phyloP scores from a whole-genome alignment of 2,113 vertebrate species.

The Cariama cristata region DNA sequence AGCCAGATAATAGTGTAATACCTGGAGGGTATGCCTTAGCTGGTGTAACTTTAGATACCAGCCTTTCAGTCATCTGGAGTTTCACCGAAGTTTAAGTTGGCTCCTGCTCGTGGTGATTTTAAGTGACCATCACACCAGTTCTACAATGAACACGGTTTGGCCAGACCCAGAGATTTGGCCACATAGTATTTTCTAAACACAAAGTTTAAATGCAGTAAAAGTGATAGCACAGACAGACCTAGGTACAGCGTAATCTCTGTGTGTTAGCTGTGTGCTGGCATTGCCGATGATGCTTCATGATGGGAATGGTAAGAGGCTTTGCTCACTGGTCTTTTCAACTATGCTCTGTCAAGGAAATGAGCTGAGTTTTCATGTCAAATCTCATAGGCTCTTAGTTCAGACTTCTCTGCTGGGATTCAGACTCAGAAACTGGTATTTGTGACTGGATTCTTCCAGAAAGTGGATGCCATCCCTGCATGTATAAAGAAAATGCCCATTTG shows the following conservation, averaged over 20 bases:
- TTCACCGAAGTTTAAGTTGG: neutral
- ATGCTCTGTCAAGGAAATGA: neutral
- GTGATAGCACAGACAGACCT: too few species aligned
- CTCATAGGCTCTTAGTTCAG: neutral
- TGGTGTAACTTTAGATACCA: neutral
- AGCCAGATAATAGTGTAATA: neutral
- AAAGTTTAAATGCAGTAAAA: neutral
- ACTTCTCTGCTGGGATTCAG: neutral
- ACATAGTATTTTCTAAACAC: neutral
- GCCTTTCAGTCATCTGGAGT: neutral
- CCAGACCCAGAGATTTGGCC: neutral
- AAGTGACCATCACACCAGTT: neutral
- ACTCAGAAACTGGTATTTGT: neutral
- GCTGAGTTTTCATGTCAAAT: neutral
- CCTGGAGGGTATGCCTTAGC: neutral
- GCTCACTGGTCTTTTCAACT: neutral
- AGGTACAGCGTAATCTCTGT: neutral
- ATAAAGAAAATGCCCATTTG: neutral
- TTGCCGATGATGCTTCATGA: neutral
- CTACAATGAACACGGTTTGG: neutral
- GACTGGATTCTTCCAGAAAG: neutral
- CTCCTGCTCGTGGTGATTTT: neutral
- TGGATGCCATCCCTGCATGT: neutral
- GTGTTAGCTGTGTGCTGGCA: neutral
- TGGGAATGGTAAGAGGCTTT: neutral